Evolutionary conservation across 37 sponge, comb jelly and placozoan genomes (phyloP).

Genomic region (Cliona cf. orientalis): DNA sequence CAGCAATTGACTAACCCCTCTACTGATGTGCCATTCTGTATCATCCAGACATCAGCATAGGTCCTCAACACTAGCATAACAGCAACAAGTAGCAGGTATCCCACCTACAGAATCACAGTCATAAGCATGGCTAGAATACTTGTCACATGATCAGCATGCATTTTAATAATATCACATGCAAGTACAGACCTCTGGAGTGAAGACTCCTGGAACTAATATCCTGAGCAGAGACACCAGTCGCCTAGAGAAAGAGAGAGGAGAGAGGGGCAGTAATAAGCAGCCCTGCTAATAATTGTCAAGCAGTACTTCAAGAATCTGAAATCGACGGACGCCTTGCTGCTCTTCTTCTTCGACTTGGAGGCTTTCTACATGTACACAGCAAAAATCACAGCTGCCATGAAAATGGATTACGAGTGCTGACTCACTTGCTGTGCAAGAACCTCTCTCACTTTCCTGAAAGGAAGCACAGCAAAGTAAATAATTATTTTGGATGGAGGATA

Average conservation of each 20-base stretch:
- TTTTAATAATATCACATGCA: background rate
- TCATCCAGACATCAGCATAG: slow-evolving; percentile 95
- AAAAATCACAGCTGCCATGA: background rate
- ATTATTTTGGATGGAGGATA: background rate
- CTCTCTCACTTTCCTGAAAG: slow-evolving; percentile 23
- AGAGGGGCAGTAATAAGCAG: background rate
- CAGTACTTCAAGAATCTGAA: slow-evolving; percentile 65
- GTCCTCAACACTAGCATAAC: slow-evolving; percentile 82
- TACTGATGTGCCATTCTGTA: slow-evolving; percentile 89
- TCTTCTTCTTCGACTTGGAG: slow-evolving; percentile 46
- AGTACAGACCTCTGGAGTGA: slow-evolving; percentile 62
- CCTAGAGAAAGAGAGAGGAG: background rate
- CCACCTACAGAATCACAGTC: slow-evolving; percentile 48
- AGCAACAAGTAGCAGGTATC: slow-evolving; percentile 82
- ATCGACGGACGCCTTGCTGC: slow-evolving; percentile 84
- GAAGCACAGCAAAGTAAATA: background rate
- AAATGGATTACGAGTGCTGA: background rate
- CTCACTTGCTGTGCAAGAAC: slow-evolving; percentile 8
- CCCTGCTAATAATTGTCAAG: background rate
- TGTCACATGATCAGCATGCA: background rate
- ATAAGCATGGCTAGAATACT: background rate
- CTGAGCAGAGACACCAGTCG: slow-evolving; percentile 52
- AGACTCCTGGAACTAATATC: slow-evolving; percentile 75
- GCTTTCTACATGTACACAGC: background rate
- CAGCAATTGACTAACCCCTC: slow-evolving; percentile 65